These are phyloP conservation scores for Caenorhabditis wallacei DNA, from an alignment of 2,888 invertebrate species.

Conservation along the genomic window DNA sequence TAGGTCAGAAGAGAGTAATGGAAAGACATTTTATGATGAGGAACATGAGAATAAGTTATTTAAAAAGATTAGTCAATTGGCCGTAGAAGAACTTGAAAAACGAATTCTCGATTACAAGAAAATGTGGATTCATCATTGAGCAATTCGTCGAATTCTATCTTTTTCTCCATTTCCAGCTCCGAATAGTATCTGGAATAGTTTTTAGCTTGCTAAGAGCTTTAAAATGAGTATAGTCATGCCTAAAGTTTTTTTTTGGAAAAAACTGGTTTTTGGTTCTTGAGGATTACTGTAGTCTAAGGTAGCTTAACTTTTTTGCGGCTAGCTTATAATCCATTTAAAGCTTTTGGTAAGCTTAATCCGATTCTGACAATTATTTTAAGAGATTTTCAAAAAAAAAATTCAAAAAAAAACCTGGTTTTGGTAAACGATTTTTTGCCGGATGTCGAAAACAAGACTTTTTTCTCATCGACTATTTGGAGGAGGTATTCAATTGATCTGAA, in stretches of 20 bases:
- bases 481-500: constrained; percentile 78
- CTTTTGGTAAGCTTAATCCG: too few relatives aligned
- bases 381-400: background rate
- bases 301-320: too few relatives aligned
- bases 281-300: too few relatives aligned
- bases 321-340: too few relatives aligned
- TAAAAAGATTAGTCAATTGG: constrained; percentile 73
- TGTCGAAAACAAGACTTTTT: constrained; percentile 83
- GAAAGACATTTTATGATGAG: constrained; percentile 10
- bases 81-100: constrained; percentile 75
- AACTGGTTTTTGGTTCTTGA: background rate
- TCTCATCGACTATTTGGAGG: constrained; percentile 83
- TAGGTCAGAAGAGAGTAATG: constrained; percentile 19
- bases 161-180: constrained; percentile 84
- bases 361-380: background rate
- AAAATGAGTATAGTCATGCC: too few relatives aligned
- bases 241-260: background rate
- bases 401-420: constrained; percentile 81
- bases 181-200: constrained; percentile 83
- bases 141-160: constrained; percentile 82
- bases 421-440: constrained; percentile 84
- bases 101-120: constrained; percentile 73
- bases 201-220: too few relatives aligned
- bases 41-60: constrained; percentile 1
- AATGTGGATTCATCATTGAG: constrained; percentile 76